phyloP scores from a whole-genome alignment of 2,797 vertebrate species.

The Knipowitschia caucasica region DNA sequence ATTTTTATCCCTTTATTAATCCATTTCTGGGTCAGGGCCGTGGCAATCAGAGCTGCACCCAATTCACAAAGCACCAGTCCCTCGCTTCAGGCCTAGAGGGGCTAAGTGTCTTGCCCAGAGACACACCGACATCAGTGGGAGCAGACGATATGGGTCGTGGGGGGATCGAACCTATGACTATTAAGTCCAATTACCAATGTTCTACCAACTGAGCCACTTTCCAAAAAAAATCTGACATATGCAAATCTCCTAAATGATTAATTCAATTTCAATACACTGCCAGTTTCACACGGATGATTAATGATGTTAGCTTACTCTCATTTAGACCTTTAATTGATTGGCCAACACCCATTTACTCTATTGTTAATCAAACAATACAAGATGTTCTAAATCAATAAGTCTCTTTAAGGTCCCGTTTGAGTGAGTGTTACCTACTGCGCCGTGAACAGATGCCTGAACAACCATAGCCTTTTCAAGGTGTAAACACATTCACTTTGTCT shows the following conservation, averaged over 20 bases:
- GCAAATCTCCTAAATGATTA: neutral
- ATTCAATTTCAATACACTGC: neutral
- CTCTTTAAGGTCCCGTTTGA: neutral
- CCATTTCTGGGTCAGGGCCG: too few species aligned
- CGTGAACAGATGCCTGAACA: slow-evolving; percentile 29
- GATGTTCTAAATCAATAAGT: neutral
- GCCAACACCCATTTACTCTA: neutral
- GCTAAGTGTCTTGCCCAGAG: too few species aligned
- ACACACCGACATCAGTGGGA: too few species aligned
- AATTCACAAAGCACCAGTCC: too few species aligned
- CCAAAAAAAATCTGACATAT: too few species aligned
- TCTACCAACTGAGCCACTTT: too few species aligned
- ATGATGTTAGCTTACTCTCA: neutral
- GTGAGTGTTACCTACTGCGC: slow-evolving; percentile 7
- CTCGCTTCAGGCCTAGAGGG: too few species aligned
- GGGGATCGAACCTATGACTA: too few species aligned
- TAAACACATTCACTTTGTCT: slow-evolving; percentile 25
- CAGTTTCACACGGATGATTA: neutral
- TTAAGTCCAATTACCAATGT: too few species aligned
- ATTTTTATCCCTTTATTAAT: too few species aligned
- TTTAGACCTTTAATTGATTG: neutral
- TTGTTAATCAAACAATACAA: neutral
- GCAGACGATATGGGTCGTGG: too few species aligned
- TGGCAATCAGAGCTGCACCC: too few species aligned
- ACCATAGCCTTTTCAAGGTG: slow-evolving; percentile 9